phyloP scores from a whole-genome alignment of 1,140 invertebrate genomes.

The Drosophila grimshawi region DNA sequence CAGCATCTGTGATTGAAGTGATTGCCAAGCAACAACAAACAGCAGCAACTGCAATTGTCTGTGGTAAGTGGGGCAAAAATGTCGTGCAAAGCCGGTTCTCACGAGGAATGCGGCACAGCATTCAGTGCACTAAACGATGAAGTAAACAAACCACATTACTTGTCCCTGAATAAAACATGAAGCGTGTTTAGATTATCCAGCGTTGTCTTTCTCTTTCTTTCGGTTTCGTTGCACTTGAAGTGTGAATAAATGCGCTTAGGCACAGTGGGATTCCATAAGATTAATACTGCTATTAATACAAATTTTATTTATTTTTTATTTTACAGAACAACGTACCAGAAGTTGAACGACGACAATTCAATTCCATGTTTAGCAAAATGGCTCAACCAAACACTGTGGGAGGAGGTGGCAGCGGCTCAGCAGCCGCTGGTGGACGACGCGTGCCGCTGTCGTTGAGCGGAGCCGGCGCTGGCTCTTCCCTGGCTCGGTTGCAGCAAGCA shows the following conservation, averaged over 20 bases:
- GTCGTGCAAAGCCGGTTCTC: conserved; percentile 30
- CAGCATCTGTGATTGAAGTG: conserved; percentile 58
- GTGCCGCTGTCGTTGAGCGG: conserved; percentile 61
- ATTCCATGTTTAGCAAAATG: conserved; percentile 75
- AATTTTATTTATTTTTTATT: conserved; percentile 2
- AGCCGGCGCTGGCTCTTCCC: conserved; percentile 19
- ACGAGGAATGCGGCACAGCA: conserved; percentile 28
- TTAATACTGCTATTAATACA: neutral
- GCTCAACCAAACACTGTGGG: conserved; percentile 61
- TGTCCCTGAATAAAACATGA: conserved; percentile 26
- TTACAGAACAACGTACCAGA: conserved; percentile 51
- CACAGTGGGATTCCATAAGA: neutral
- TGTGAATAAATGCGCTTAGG: neutral
- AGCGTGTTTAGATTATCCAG: conserved; percentile 46
- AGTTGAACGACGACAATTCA: conserved; percentile 7
- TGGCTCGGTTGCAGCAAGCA: conserved; percentile 56
- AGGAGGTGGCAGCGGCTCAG: conserved; percentile 25
- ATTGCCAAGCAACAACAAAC: conserved; percentile 30
- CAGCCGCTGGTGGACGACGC: conserved; percentile 55
- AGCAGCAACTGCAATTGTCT: conserved; percentile 2
- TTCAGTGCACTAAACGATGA: neutral
- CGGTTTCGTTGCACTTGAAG: conserved; percentile 51
- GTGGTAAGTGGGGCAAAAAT: conserved; percentile 51
- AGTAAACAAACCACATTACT: conserved; percentile 55
- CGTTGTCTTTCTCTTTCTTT: conserved; percentile 12